phyloP scores from a whole-genome alignment of 1,140 invertebrate species.

The Scaptodrosophila lebanonensis region DNA sequence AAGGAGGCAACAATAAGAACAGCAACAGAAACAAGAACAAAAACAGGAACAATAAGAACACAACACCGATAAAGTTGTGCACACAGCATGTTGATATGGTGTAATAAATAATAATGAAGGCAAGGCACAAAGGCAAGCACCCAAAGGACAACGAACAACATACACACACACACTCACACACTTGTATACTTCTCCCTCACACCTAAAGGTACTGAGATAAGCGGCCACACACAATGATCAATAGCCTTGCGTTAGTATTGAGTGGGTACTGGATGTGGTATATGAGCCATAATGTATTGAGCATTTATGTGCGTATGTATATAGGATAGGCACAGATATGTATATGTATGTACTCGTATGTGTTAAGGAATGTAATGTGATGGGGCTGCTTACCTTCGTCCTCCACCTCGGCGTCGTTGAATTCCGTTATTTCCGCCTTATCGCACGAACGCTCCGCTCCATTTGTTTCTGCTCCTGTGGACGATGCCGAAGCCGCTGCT shows the following conservation, averaged over 20 bases:
- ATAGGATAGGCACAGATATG: slow-evolving; percentile 41
- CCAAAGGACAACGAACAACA: no score
- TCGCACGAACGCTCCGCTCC: slow-evolving; percentile 57
- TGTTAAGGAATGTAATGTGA: slow-evolving; percentile 5
- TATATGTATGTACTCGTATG: slow-evolving; percentile 21
- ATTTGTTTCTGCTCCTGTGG: slow-evolving; percentile 57
- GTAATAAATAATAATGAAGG: slow-evolving; percentile 37
- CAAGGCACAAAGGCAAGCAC: no score
- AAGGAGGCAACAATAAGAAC: background rate
- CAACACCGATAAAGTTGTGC: slow-evolving; percentile 36
- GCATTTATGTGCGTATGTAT: no score
- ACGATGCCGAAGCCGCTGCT: slow-evolving; percentile 5
- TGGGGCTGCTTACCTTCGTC: slow-evolving; percentile 61
- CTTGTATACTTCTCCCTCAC: background rate
- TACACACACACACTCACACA: no score
- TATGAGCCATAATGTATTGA: no score
- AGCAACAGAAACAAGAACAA: slow-evolving; percentile 4
- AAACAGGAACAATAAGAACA: slow-evolving; percentile 18
- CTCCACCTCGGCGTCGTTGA: slow-evolving; percentile 64
- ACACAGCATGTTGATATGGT: slow-evolving; percentile 22
- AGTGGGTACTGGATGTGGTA: no score
- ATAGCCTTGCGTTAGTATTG: no score
- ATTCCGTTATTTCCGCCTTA: slow-evolving; percentile 66
- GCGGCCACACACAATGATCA: background rate
- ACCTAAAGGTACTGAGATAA: no score